phyloP scores from a whole-genome alignment of 2,888 invertebrate species.

The Hemistola chrysoprasaria region DNA sequence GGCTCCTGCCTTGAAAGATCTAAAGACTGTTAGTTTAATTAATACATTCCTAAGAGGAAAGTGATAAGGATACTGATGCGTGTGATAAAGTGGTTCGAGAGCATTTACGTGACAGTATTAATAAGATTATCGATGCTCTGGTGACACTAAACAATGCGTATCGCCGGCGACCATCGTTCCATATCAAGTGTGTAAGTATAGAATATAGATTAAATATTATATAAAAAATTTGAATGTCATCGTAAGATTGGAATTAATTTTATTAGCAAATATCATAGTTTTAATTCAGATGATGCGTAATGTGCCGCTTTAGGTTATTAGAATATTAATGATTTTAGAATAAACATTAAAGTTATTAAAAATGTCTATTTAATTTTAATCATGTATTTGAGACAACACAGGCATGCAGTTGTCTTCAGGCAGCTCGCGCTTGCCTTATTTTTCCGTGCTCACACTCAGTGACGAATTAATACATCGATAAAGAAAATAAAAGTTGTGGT shows the following conservation, averaged over 20 bases:
- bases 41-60: conserved; percentile 71
- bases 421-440: no score
- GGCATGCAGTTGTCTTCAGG: no score
- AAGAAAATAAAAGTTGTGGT: no score
- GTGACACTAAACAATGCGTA: conserved; percentile 36
- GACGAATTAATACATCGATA: no score
- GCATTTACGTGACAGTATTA: conserved; percentile 80
- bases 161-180: conserved; percentile 39
- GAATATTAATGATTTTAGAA: conserved; percentile 44
- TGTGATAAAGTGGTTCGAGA: conserved; percentile 68
- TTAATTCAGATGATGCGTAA: conserved; percentile 45
- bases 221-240: conserved; percentile 53
- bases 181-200: conserved; percentile 53
- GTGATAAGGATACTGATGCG: conserved; percentile 71
- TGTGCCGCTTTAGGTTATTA: conserved; percentile 38
- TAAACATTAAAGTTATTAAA: conserved; percentile 36
- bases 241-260: conserved; percentile 42
- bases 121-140: conserved; percentile 60
- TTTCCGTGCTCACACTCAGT: no score
- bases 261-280: conserved; percentile 43
- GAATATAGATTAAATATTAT: no score
- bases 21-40: conserved; percentile 77
- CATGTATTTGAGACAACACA: no score
- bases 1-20: conserved; percentile 86
- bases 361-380: conserved; percentile 6